Conservation (phyloP, 2,888 invertebrate species). For the Sepiola atlantica region DNA sequence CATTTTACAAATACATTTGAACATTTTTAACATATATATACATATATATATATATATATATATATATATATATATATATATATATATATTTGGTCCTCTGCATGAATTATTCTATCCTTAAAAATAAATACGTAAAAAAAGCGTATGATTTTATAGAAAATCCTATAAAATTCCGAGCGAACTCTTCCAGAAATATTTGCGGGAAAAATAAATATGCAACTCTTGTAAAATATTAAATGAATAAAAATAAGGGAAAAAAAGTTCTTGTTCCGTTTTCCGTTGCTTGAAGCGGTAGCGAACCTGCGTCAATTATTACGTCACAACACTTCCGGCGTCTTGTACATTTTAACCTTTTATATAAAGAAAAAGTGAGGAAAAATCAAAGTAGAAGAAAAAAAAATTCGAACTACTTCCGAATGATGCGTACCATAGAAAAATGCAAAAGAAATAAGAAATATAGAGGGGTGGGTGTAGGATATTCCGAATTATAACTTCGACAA, state of each 20-base stretch:
- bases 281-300: background rate
- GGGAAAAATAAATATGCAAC: background rate
- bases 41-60: no score
- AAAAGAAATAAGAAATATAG: background rate
- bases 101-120: no score
- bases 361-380: no score
- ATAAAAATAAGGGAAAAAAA: no score
- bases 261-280: background rate
- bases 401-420: background rate
- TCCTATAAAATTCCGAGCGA: background rate
- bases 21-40: no score
- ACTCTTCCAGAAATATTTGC: background rate
- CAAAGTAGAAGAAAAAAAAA: background rate
- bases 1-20: no score
- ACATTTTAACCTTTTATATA: slow-evolving; percentile 15
- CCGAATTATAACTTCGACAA: background rate
- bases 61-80: no score
- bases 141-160: background rate
- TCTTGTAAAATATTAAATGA: background rate
- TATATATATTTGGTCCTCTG: no score
- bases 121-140: background rate
- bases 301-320: background rate
- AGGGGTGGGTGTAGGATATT: background rate
- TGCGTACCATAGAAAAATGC: background rate
- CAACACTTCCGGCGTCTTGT: background rate